A percentile compares a stretch with the other conserved stretches of the same genome.
These are phyloP conservation scores for Amphiprion percula DNA, from an alignment of 2,113 vertebrate species.

Conservation along the genomic window DNA sequence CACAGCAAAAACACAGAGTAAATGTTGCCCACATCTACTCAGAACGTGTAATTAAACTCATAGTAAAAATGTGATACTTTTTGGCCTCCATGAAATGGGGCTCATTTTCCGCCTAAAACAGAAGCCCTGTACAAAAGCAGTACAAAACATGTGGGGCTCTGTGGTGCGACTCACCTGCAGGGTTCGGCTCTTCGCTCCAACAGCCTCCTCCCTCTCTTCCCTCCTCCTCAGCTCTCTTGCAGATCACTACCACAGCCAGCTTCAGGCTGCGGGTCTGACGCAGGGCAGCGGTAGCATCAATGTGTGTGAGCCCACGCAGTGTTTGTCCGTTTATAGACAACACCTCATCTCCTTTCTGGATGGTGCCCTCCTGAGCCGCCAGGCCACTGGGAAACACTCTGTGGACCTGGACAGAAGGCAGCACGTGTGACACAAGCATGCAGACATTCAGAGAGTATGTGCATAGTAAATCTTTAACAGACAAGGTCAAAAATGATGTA, in stretches of 20 bases:
- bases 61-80: no score
- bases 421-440: neutral
- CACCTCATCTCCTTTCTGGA: conserved; percentile 93
- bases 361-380: conserved; percentile 93
- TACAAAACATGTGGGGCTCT: neutral
- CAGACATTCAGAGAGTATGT: neutral
- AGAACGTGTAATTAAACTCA: no score
- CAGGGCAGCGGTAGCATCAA: conserved; percentile 87
- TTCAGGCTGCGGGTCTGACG: conserved; percentile 88
- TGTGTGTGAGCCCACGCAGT: conserved; percentile 88
- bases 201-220: conserved; percentile 50
- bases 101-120: neutral
- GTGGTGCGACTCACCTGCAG: conserved; percentile 52
- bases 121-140: neutral
- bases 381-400: conserved; percentile 91
- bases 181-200: conserved; percentile 42
- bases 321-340: conserved; percentile 96
- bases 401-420: conserved; percentile 87
- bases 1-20: neutral
- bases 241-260: conserved; percentile 92
- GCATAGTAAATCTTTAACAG: no score
- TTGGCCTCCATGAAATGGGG: no score
- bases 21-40: no score
- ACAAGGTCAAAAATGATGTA: no score
- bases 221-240: conserved; percentile 76